A percentile compares a stretch with the other conserved stretches of the same genome.
Conservation (phyloP, 2,888 invertebrate species). For the Ellobium chinense region DNA sequence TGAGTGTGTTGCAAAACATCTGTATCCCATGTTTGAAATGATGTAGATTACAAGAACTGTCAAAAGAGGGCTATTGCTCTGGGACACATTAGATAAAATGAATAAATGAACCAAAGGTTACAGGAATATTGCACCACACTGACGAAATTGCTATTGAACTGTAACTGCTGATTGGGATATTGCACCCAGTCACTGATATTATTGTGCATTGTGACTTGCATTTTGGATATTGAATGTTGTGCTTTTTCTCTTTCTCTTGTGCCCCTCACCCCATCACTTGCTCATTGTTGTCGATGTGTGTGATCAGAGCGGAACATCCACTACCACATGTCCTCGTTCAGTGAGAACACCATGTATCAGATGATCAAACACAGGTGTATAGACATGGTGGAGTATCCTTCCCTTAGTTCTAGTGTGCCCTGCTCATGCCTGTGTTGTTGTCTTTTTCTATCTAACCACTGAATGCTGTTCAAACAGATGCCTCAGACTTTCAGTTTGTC, state of each 20-base stretch:
- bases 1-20: too few species aligned
- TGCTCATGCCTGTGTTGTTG: not conserved
- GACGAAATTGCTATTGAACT: too few species aligned
- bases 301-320: conserved; percentile 90
- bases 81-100: too few species aligned
- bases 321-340: conserved; percentile 99
- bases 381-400: conserved; percentile 89
- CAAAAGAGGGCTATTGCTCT: too few species aligned
- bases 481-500: too few species aligned
- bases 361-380: conserved; percentile 96
- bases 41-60: too few species aligned
- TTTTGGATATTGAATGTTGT: not conserved
- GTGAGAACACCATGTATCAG: conserved; percentile 97
- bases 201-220: not conserved
- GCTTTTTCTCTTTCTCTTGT: not conserved
- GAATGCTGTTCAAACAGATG: not conserved
- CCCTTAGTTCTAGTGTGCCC: not conserved
- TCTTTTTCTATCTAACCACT: not conserved
- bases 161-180: too few species aligned
- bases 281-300: too few species aligned
- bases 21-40: too few species aligned
- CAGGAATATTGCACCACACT: too few species aligned
- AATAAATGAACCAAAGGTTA: too few species aligned
- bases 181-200: too few species aligned
- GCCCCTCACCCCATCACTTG: not conserved